Evolutionary conservation across 2,888 invertebrate genomes (phyloP).

Genomic region (Amblyjoppa proteus): DNA sequence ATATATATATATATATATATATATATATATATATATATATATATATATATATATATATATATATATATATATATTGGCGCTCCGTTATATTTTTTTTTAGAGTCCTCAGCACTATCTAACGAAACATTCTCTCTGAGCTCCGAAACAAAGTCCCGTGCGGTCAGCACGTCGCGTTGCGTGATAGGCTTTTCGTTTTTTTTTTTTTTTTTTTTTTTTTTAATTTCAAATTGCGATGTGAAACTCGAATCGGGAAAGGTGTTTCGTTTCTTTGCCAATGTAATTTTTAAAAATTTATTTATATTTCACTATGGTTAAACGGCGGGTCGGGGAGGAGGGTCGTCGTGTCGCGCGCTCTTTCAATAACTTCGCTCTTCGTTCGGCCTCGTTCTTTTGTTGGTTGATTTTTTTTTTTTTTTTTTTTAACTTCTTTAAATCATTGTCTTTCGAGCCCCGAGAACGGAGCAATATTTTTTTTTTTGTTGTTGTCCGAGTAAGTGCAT

Average conservation of each 20-base stretch:
- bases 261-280: conserved; percentile 5
- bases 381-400: too few relatives aligned
- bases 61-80: not conserved
- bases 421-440: not conserved
- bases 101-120: not conserved
- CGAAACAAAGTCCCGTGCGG: conserved; percentile 4
- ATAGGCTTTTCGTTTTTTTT: not conserved
- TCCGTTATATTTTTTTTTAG: not conserved
- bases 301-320: conserved; percentile 36
- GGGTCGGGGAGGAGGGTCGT: conserved; percentile 53
- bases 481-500: conserved; percentile 3
- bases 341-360: conserved; percentile 41
- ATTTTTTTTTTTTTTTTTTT: not conserved
- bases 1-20: not conserved
- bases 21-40: not conserved
- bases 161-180: conserved; percentile 40
- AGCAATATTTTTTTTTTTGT: not conserved
- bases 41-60: too few relatives aligned
- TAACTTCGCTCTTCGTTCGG: conserved; percentile 4
- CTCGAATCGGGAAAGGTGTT: conserved; percentile 12
- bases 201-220: not conserved
- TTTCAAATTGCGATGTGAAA: conserved; percentile 25
- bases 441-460: conserved; percentile 37
- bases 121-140: not conserved
- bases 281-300: conserved; percentile 14